Base-by-base conservation (phyloP, 2,113 vertebrate species). In the Trichomycterus rosablanca region DNA sequence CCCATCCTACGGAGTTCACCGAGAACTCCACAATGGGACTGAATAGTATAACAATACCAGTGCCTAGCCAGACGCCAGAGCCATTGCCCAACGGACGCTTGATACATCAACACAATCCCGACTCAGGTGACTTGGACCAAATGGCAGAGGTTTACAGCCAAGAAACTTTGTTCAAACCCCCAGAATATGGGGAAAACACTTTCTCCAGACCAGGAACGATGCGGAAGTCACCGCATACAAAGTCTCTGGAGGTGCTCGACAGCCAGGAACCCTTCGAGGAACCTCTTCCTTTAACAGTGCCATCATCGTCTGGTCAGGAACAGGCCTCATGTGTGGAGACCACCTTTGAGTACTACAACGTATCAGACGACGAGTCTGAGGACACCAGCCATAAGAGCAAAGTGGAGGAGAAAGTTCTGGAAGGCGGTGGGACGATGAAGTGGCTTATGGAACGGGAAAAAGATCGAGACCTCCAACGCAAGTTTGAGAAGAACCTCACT, bases 321-420 rank as follows among this genome's bases (percentile, higher is more conserved):
- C 87, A 74, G 52, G 88, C 90, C 60, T 56, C 86, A 0, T 46
- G 85, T 0, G 84, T 80, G 20, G 88, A 88, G 67, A 87, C 89
- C 51, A 89, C 92, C 22, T 97, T 97, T 0, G 95, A 97, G 85
- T 97, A 98, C 80, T 98, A 97, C 80, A 97, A 98, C 0, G 96
- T 97, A 7, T 97, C 95, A 0, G 95, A 98, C 26, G 95, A 98
- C 0, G 94, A 97, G 0, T 91, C 94, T 0, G 95, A 97, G 75
- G 96, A 96, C 60, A 89, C 89, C 52, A 84, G 64, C 49, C 63
- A 87, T 77, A 93, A 89, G 75, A 89, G 76, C 40, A 50, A 76
- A 0, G 85, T 84, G 75, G 92, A 90, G 59, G 87, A 88, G 77
- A 92, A 84, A 75, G 93, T 74, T 66, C 81, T 81, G 83, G 93